Conservation (phyloP, 2,113 vertebrate species). For the Aphelocoma coerulescens region DNA sequence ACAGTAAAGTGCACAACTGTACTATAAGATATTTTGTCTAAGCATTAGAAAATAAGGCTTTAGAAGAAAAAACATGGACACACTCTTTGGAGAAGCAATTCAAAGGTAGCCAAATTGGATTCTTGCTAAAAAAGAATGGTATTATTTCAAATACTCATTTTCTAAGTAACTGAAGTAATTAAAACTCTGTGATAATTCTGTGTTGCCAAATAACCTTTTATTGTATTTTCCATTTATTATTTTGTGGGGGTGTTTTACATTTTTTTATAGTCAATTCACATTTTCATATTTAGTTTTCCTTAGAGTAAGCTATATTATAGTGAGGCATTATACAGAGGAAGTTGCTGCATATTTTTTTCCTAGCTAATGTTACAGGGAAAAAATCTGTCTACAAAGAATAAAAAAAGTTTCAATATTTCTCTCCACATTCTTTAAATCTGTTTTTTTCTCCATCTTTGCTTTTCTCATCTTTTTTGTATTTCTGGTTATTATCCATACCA, state of each 20-base stretch:
- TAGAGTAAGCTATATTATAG: not conserved
- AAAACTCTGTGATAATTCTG: slow-evolving; percentile 6
- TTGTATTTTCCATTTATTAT: not conserved
- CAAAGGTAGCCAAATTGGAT: not conserved
- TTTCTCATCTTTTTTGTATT: slow-evolving; percentile 22
- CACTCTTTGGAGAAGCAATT: not conserved
- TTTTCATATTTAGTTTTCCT: not conserved
- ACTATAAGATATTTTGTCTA: not conserved
- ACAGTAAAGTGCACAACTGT: not conserved
- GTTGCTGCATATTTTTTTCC: not conserved
- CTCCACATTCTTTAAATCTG: slow-evolving; percentile 3
- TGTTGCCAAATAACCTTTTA: not conserved
- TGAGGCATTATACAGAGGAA: not conserved
- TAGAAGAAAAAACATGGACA: not conserved
- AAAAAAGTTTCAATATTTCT: slow-evolving; percentile 7
- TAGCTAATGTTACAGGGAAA: not conserved
- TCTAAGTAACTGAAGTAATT: not conserved
- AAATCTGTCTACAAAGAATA: not conserved
- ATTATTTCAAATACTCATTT: not conserved
- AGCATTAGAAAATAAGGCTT: not conserved
- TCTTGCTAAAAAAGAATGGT: not conserved
- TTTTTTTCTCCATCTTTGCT: slow-evolving; percentile 23
- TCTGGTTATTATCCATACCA: slow-evolving; percentile 28
- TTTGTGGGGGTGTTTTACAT: not conserved
- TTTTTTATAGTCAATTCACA: not conserved